phyloP scores from a whole-genome alignment of 2,888 invertebrate species.

The Desoria tigrina region DNA sequence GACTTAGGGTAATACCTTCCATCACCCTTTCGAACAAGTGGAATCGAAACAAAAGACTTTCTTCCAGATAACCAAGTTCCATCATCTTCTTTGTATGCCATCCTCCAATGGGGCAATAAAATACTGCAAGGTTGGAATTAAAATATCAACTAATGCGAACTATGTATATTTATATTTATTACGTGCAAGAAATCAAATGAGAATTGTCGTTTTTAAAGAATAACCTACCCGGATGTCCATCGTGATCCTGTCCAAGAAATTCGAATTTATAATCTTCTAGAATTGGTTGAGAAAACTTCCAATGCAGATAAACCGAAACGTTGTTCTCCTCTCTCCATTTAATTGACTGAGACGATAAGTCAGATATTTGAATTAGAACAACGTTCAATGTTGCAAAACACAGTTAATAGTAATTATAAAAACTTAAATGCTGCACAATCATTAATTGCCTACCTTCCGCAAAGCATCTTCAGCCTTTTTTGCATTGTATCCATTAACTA shows the following conservation, averaged over 20 bases:
- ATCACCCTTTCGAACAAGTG: conserved; percentile 25
- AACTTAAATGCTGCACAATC: not conserved
- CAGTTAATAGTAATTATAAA: not conserved
- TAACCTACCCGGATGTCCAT: conserved; percentile 25
- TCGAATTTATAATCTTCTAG: conserved; percentile 25
- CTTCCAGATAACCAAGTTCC: conserved; percentile 28
- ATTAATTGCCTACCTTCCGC: conserved; percentile 68
- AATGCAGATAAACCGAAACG: conserved; percentile 18
- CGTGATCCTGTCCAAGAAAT: conserved; percentile 17
- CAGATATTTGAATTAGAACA: conserved; percentile 6
- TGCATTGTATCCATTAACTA: conserved; percentile 6
- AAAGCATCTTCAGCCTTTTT: conserved; percentile 88
- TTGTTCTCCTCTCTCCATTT: conserved; percentile 27
- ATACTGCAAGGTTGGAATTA: conserved; percentile 16
- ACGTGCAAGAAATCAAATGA: not conserved
- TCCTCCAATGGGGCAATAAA: conserved; percentile 36
- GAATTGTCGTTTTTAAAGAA: not conserved
- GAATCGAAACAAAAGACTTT: conserved; percentile 32
- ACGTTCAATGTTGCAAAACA: not conserved
- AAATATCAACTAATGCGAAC: too few relatives aligned
- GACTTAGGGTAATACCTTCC: conserved; percentile 21
- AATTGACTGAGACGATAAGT: conserved; percentile 12
- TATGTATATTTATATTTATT: too few relatives aligned
- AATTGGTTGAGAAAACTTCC: conserved; percentile 20
- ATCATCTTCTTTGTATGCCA: conserved; percentile 35